Percentiles rank a stretch among this genome's conserved stretches.
These are phyloP conservation scores for Aplodontia rufa DNA, from an alignment of 2,113 vertebrate species.

Conservation along the genomic window DNA sequence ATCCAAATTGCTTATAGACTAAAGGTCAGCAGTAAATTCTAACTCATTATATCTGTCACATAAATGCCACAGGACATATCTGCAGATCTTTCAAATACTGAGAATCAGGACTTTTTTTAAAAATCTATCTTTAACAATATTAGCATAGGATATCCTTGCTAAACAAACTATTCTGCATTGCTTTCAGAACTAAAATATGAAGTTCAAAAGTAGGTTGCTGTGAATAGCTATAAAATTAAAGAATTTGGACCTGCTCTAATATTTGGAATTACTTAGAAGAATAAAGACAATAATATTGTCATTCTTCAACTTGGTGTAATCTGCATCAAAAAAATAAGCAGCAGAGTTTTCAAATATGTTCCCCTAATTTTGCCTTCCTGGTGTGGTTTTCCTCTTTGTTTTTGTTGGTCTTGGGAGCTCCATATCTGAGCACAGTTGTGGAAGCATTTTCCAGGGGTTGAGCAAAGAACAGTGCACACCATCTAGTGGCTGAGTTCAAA, in stretches of 20 bases:
- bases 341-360: neutral
- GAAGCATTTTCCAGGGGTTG: constrained; percentile 57
- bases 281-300: constrained; percentile 72
- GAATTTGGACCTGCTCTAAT: constrained; percentile 56
- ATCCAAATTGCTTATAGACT: neutral
- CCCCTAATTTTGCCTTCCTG: neutral
- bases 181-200: constrained; percentile 48
- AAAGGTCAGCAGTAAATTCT: neutral
- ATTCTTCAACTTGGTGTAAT: neutral
- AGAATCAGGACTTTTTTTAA: neutral
- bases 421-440: constrained; percentile 63
- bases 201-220: constrained; percentile 47
- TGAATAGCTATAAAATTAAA: constrained; percentile 69
- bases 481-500: constrained; percentile 82
- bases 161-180: constrained; percentile 18
- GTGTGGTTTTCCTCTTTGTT: constrained; percentile 76
- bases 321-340: neutral
- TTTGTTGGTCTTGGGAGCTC: constrained; percentile 73
- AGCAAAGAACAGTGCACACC: constrained; percentile 79
- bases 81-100: neutral
- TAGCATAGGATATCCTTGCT: neutral
- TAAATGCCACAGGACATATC: neutral
- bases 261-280: constrained; percentile 67
- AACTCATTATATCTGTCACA: neutral
- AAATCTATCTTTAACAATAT: neutral